A percentile compares a stretch with the other conserved stretches of the same genome.
These are phyloP conservation scores for Drosophila erecta DNA, from an alignment of 1,140 invertebrate species.

Conservation along the genomic window DNA sequence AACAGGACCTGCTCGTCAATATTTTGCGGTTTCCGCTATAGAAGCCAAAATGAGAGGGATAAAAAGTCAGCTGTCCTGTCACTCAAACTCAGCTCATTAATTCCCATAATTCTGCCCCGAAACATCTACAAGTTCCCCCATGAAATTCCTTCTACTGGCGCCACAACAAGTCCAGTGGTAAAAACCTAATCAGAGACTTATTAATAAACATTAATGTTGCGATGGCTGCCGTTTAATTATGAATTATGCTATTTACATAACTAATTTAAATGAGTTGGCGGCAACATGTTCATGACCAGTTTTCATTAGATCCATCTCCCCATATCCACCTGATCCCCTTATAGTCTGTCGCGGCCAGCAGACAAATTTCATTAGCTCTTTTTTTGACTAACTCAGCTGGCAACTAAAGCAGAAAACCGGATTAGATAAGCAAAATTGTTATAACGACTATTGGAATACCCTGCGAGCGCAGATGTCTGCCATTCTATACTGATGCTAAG, in stretches of 20 bases:
- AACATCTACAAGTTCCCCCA: slow-evolving; percentile 7
- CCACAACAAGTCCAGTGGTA: slow-evolving; percentile 6
- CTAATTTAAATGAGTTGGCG: slow-evolving; percentile 68
- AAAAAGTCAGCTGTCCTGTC: slow-evolving; percentile 36
- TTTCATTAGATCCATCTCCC: slow-evolving; percentile 54
- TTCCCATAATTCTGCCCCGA: slow-evolving; percentile 9
- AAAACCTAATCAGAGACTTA: slow-evolving; percentile 30
- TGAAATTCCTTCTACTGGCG: slow-evolving; percentile 17
- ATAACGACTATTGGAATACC: slow-evolving; percentile 27
- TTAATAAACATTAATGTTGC: slow-evolving; percentile 67
- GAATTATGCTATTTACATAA: slow-evolving; percentile 74
- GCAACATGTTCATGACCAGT: slow-evolving; percentile 73
- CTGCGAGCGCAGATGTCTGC: not conserved
- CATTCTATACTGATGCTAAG: no score
- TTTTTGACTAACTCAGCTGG: slow-evolving; percentile 46
- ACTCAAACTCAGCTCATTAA: slow-evolving; percentile 40
- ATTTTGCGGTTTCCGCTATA: slow-evolving; percentile 65
- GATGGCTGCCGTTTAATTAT: slow-evolving; percentile 60
- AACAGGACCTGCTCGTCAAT: slow-evolving; percentile 13
- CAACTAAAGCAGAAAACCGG: slow-evolving; percentile 51
- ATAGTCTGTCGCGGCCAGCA: slow-evolving; percentile 12
- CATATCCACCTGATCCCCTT: not conserved
- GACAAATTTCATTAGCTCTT: slow-evolving; percentile 56
- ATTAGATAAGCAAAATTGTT: slow-evolving; percentile 25
- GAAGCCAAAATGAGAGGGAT: not conserved